These are phyloP conservation scores for Cyanoramphus novaezelandiae DNA, from an alignment of 2,113 vertebrate species.

Conservation along the genomic window DNA sequence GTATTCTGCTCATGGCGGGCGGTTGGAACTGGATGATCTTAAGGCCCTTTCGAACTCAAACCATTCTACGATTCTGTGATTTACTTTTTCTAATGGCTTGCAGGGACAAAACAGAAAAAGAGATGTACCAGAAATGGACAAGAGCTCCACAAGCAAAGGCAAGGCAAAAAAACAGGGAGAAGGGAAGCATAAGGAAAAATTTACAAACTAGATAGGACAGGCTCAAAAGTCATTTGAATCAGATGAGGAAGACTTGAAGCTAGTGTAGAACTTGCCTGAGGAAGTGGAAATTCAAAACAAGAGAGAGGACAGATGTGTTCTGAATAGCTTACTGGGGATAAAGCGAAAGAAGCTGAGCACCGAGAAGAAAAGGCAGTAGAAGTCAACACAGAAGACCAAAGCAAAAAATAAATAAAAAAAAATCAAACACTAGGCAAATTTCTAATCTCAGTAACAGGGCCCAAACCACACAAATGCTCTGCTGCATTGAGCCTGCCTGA, in stretches of 20 bases:
- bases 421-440: background rate
- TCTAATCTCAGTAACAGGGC: background rate
- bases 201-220: background rate
- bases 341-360: background rate
- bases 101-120: background rate
- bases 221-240: constrained; percentile 5
- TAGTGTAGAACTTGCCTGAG: background rate
- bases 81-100: background rate
- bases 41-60: background rate
- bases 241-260: background rate
- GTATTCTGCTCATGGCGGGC: background rate
- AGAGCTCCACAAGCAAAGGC: background rate
- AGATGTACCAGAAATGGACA: background rate
- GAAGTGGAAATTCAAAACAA: constrained; percentile 1
- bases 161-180: background rate
- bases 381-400: background rate
- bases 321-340: background rate
- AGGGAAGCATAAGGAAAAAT: background rate
- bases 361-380: background rate
- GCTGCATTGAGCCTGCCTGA: background rate
- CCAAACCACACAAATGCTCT: background rate
- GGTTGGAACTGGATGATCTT: background rate
- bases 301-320: background rate
- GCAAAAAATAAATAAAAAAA: background rate
- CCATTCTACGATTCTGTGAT: background rate